Percentiles rank a stretch among this genome's conserved stretches.
Evolutionary conservation across 2,113 vertebrate genomes (phyloP).

Genomic region (Edolisoma coerulescens): DNA sequence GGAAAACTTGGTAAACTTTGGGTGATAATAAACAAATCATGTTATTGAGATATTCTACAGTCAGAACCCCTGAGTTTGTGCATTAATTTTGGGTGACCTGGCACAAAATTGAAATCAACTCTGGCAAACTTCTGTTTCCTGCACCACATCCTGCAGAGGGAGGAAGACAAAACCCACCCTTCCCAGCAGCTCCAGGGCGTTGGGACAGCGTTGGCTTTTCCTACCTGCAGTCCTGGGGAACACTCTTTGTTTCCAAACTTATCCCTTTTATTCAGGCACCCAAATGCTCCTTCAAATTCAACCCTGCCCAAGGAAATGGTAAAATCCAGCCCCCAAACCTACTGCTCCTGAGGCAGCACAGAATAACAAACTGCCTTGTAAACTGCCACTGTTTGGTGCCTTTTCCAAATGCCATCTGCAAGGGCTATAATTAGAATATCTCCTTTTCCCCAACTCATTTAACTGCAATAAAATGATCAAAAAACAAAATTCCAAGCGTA

Average conservation of each 20-base stretch:
- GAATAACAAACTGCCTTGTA: background rate
- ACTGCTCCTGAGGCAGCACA: background rate
- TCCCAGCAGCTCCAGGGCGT: background rate
- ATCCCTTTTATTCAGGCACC: background rate
- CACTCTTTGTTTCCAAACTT: background rate
- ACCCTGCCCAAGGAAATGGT: background rate
- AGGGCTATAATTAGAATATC: conserved; percentile 61
- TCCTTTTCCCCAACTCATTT: conserved; percentile 39
- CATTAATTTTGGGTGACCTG: background rate
- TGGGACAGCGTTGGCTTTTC: background rate
- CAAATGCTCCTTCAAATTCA: background rate
- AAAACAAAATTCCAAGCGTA: conserved; percentile 1
- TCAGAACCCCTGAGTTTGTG: background rate
- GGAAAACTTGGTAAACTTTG: background rate
- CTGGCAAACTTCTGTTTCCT: background rate
- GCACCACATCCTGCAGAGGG: background rate
- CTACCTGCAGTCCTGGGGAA: background rate
- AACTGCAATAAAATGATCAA: conserved; percentile 46
- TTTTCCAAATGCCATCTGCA: conserved; percentile 59
- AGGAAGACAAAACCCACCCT: background rate
- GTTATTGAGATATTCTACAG: background rate
- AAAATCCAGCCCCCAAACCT: background rate
- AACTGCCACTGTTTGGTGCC: conserved; percentile 13
- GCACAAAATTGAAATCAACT: background rate
- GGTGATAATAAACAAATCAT: background rate